phyloP scores from a whole-genome alignment of 1,140 invertebrate genomes.

The Eriocheir sinensis region DNA sequence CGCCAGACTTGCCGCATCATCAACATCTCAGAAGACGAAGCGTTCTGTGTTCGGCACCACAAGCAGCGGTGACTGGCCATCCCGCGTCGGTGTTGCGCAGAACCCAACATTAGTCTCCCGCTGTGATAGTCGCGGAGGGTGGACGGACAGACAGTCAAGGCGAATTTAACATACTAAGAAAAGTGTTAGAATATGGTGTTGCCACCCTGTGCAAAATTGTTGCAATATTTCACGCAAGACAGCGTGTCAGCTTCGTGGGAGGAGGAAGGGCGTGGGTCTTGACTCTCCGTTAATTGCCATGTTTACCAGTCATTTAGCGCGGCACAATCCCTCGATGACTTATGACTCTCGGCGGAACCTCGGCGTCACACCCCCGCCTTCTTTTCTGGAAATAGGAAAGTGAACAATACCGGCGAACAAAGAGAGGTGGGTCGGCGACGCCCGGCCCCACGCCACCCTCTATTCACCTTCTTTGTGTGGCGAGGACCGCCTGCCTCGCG shows the following conservation, averaged over 20 bases:
- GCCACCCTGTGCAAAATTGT: slow-evolving; percentile 62
- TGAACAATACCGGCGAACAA: slow-evolving; percentile 69
- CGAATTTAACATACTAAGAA: slow-evolving; percentile 62
- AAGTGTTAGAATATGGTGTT: background rate
- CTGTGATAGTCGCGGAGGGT: slow-evolving; percentile 42
- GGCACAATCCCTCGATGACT: slow-evolving; percentile 65
- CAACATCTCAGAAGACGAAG: background rate
- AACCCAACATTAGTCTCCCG: background rate
- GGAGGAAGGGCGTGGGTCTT: slow-evolving; percentile 67
- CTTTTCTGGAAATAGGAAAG: slow-evolving; percentile 74
- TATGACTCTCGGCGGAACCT: slow-evolving; percentile 43
- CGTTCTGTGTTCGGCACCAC: background rate
- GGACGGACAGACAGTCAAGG: slow-evolving; percentile 18
- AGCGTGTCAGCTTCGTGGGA: slow-evolving; percentile 14
- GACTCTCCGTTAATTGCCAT: slow-evolving; percentile 58
- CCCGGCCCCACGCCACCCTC: slow-evolving; percentile 62
- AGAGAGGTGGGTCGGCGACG: slow-evolving; percentile 47
- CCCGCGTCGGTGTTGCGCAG: background rate
- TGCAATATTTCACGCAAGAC: slow-evolving; percentile 64
- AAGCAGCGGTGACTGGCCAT: background rate
- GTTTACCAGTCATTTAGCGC: slow-evolving; percentile 68
- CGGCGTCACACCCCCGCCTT: slow-evolving; percentile 47
- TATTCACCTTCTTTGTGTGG: slow-evolving; percentile 56
- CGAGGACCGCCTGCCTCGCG: slow-evolving; percentile 39
- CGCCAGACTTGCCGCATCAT: background rate